Evolutionary conservation across 2,797 vertebrate genomes (phyloP).

Genomic region (Leptodactylus fallax): DNA sequence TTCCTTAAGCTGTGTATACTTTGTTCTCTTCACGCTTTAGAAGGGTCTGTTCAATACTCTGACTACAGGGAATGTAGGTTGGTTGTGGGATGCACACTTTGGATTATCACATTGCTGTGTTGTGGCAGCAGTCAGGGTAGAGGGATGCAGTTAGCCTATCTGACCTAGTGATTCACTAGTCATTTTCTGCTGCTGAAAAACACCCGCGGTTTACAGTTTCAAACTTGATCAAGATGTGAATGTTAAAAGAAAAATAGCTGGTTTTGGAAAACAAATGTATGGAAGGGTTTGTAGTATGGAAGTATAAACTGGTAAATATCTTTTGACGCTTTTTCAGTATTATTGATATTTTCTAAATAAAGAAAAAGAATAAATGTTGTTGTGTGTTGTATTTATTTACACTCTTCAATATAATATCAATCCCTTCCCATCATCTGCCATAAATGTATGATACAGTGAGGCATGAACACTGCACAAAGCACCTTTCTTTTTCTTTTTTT

Average conservation of each 20-base stretch:
- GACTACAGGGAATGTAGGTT: conserved; percentile 65
- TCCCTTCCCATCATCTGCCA: no score
- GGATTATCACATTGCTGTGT: conserved; percentile 54
- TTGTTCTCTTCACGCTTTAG: conserved; percentile 60
- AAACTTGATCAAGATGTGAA: conserved; percentile 48
- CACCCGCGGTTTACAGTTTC: conserved; percentile 32
- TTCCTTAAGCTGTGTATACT: conserved; percentile 74
- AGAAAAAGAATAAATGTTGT: neutral
- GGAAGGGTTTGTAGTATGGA: conserved; percentile 13
- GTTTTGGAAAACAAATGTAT: conserved; percentile 72
- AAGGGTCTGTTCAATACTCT: conserved; percentile 65
- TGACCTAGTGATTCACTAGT: conserved; percentile 13
- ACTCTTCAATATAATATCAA: neutral
- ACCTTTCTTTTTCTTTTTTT: no score
- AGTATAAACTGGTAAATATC: neutral
- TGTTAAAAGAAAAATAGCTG: conserved; percentile 66
- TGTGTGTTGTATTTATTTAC: neutral
- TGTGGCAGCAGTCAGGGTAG: conserved; percentile 62
- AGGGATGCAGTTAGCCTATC: conserved; percentile 66
- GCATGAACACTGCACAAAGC: no score
- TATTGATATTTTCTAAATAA: conserved; percentile 45
- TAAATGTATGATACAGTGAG: no score
- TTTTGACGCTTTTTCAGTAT: conserved; percentile 38
- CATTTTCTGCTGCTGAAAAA: conserved; percentile 43
- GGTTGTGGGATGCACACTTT: conserved; percentile 65